Evolutionary conservation across 2,797 vertebrate species (phyloP).

Genomic region (Vireo griseus): DNA sequence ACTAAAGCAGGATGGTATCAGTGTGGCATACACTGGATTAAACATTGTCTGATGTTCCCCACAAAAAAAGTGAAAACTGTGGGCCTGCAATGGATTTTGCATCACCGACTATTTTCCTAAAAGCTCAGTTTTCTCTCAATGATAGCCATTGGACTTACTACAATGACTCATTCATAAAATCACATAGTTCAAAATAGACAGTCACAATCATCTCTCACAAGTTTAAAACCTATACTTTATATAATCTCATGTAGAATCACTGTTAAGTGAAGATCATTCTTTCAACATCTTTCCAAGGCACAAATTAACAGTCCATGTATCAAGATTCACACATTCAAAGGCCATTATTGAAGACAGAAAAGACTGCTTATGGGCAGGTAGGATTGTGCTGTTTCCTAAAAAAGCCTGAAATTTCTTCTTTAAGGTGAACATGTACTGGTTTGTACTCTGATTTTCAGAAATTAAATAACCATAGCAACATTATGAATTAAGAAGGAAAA

Average conservation of each 20-base stretch:
- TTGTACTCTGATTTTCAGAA: neutral
- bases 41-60: neutral
- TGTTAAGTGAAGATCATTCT: neutral
- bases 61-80: neutral
- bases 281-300: conserved; percentile 28
- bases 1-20: neutral
- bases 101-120: neutral
- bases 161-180: conserved; percentile 12
- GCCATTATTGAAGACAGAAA: conserved; percentile 18
- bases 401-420: neutral
- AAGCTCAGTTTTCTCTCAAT: neutral
- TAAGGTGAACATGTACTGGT: neutral
- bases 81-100: neutral
- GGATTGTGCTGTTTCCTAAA: neutral
- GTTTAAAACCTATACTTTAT: neutral
- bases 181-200: neutral
- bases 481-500: neutral
- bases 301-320: neutral
- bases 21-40: neutral
- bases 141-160: neutral
- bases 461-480: neutral
- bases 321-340: neutral
- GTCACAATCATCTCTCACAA: neutral
- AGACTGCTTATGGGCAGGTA: neutral
- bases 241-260: neutral